phyloP scores from a whole-genome alignment of 2,113 vertebrate genomes.

The Nipponia nippon region DNA sequence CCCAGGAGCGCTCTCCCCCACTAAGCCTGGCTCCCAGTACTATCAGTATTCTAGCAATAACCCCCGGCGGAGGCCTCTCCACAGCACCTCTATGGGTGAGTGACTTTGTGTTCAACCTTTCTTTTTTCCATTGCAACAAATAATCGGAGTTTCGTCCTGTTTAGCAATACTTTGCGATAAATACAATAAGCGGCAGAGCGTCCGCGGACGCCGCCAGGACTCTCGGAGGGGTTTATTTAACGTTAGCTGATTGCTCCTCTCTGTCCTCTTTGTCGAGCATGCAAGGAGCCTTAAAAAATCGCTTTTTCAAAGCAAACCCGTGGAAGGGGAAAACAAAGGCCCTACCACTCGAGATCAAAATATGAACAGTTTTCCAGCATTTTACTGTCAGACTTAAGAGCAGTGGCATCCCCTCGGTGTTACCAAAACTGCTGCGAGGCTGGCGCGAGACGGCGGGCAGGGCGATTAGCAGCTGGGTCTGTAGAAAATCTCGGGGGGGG shows the following conservation, averaged over 20 bases:
- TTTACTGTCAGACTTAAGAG: neutral
- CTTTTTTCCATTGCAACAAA: neutral
- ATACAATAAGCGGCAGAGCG: neutral
- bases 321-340: neutral
- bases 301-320: neutral
- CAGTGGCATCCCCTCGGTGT: neutral
- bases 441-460: neutral
- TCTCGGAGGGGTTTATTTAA: neutral
- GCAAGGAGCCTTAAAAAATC: neutral
- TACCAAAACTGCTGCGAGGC: neutral
- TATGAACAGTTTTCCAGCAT: neutral
- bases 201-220: neutral
- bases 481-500: neutral
- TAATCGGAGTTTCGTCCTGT: neutral
- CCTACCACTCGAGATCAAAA: neutral
- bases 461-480: neutral
- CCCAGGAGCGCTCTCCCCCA: constrained; percentile 89
- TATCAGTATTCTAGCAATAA: constrained; percentile 92
- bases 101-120: neutral
- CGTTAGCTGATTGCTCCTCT: neutral
- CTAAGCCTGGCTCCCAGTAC: constrained; percentile 90
- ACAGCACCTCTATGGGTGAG: constrained; percentile 90
- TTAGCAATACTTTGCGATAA: neutral
- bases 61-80: constrained; percentile 87
- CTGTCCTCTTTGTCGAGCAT: neutral